Conservation (phyloP, 2,113 vertebrate species). For the Chlamydotis undulata region DNA sequence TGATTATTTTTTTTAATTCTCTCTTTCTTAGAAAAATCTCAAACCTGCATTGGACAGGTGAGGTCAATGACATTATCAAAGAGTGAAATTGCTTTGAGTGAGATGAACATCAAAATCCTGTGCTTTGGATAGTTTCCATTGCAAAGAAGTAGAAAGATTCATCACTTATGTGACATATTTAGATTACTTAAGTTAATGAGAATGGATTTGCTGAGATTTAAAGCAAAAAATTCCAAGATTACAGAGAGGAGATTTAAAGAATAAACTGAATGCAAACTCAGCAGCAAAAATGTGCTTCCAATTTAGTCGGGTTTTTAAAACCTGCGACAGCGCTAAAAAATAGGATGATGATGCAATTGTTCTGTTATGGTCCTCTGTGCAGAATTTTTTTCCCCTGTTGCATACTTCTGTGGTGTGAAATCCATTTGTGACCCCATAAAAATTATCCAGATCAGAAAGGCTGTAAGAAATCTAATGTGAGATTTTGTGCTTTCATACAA, state of each 20-base stretch:
- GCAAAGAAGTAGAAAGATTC: neutral
- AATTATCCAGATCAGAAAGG: neutral
- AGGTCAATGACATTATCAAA: neutral
- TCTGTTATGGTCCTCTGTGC: neutral
- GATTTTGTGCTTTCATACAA: neutral
- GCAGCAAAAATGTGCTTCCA: conserved; percentile 35
- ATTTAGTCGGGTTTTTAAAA: neutral
- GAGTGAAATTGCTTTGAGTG: neutral
- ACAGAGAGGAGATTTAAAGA: neutral
- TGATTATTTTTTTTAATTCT: neutral
- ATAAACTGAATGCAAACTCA: conserved; percentile 14
- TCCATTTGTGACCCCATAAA: neutral
- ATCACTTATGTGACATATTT: neutral
- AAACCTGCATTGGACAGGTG: neutral
- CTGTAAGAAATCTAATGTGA: neutral
- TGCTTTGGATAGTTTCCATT: neutral
- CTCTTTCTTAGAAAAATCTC: neutral
- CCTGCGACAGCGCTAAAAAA: neutral
- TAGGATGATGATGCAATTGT: neutral
- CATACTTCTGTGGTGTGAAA: neutral
- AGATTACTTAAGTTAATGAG: neutral
- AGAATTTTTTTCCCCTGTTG: neutral
- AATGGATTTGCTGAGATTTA: conserved; percentile 28
- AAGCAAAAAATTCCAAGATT: neutral
- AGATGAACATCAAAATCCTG: neutral